phyloP scores from a whole-genome alignment of 2,113 vertebrate genomes.

The Larimichthys crocea region DNA sequence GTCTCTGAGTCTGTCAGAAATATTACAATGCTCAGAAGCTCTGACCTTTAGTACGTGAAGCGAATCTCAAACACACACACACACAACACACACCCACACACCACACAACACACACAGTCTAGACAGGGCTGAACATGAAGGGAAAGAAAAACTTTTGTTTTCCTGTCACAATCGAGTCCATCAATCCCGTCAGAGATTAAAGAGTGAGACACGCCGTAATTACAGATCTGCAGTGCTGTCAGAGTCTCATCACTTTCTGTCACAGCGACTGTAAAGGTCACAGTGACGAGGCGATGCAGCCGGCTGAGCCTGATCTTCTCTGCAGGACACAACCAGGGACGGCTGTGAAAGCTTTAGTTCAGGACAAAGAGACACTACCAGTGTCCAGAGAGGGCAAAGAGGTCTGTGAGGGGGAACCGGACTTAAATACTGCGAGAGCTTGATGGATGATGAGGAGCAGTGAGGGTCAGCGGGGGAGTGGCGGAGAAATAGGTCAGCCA shows the following conservation, averaged over 20 bases:
- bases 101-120: conserved; percentile 13
- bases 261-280: neutral
- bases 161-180: conserved; percentile 2
- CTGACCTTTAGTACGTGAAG: conserved; percentile 44
- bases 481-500: too few relatives aligned
- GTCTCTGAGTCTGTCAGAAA: conserved; percentile 31
- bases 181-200: conserved; percentile 1
- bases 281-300: neutral
- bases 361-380: too few relatives aligned
- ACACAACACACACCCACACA: conserved; percentile 16
- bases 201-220: conserved; percentile 24
- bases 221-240: conserved; percentile 3
- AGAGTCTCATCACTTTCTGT: neutral
- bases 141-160: conserved; percentile 16
- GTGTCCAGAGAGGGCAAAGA: too few relatives aligned
- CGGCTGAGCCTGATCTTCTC: neutral
- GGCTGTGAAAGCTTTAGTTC: too few relatives aligned
- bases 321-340: too few relatives aligned
- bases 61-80: neutral
- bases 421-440: too few relatives aligned
- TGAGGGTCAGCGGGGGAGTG: too few relatives aligned
- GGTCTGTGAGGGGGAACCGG: too few relatives aligned
- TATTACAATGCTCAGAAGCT: conserved; percentile 37
- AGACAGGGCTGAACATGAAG: neutral
- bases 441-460: too few relatives aligned